Conservation (phyloP, 2,888 invertebrate genomes). For the Pyrgus malvae region DNA sequence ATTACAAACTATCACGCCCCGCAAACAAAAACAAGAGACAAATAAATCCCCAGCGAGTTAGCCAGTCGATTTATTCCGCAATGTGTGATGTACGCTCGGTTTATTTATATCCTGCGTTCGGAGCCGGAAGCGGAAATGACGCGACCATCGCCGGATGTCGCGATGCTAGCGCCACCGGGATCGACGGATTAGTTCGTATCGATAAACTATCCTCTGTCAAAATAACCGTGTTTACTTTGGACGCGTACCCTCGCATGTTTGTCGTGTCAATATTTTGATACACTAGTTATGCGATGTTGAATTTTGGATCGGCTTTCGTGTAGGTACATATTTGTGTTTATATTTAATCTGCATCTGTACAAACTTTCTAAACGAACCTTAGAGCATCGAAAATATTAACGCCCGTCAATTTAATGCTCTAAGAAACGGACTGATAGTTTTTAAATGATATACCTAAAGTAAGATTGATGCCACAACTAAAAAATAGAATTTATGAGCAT, state of each 20-base stretch:
- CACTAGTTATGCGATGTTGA: constrained; percentile 20
- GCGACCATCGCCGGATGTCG: constrained; percentile 63
- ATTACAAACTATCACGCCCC: constrained; percentile 17
- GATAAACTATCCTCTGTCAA: constrained; percentile 34
- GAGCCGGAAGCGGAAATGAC: constrained; percentile 51
- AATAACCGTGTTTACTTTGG: constrained; percentile 27
- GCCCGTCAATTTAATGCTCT: too few species aligned
- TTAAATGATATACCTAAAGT: too few species aligned
- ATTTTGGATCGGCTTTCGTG: constrained; percentile 9
- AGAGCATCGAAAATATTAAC: neutral
- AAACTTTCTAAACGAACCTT: too few species aligned
- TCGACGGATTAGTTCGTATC: constrained; percentile 36
- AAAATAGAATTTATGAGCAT: too few species aligned
- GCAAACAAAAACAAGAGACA: constrained; percentile 39
- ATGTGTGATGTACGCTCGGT: constrained; percentile 67
- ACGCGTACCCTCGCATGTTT: constrained; percentile 14
- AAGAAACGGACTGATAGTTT: too few species aligned
- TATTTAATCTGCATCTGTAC: neutral
- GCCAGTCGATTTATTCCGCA: constrained; percentile 67
- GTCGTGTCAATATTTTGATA: constrained; percentile 22
- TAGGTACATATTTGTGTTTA: neutral
- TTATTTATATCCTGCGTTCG: constrained; percentile 50
- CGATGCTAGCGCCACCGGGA: constrained; percentile 49
- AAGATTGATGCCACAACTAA: too few species aligned
- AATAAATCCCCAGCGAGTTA: constrained; percentile 60